Conservation (phyloP, 1,140 invertebrate species). For the Tenebrio molitor region DNA sequence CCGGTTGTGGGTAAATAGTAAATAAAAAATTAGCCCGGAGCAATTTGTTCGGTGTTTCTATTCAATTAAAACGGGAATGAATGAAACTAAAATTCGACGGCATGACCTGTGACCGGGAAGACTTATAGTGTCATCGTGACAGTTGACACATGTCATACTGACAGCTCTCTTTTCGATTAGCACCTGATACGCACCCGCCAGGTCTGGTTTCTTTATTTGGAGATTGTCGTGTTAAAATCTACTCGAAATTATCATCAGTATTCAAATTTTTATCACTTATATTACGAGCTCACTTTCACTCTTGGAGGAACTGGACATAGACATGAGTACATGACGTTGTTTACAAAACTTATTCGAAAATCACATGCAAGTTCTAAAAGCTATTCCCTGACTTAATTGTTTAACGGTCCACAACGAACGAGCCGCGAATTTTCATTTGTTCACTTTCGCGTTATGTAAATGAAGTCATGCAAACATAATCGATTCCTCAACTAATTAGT, state of each 20-base stretch:
- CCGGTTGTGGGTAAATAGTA: too few species aligned
- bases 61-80: neutral
- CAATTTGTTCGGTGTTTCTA: neutral
- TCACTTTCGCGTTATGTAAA: constrained; percentile 37
- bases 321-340: neutral
- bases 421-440: constrained; percentile 13
- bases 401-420: constrained; percentile 11
- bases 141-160: too few species aligned
- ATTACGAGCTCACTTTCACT: constrained; percentile 9
- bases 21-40: neutral
- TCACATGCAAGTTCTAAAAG: too few species aligned
- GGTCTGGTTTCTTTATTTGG: neutral
- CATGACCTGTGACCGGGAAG: too few species aligned
- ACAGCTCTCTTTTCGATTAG: too few species aligned
- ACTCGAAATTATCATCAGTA: constrained; percentile 1
- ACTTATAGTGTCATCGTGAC: too few species aligned
- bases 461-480: constrained; percentile 39
- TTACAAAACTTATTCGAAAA: constrained; percentile 18
- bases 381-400: constrained; percentile 27
- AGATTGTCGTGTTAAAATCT: neutral
- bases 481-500: constrained; percentile 18
- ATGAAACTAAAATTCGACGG: too few species aligned
- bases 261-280: constrained; percentile 18
- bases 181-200: neutral
- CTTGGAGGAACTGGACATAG: neutral